Evolutionary conservation across 2,888 invertebrate species (phyloP), one percentile per base, ranked within the genome.

Genomic region (Chalcis sispes): DNA sequence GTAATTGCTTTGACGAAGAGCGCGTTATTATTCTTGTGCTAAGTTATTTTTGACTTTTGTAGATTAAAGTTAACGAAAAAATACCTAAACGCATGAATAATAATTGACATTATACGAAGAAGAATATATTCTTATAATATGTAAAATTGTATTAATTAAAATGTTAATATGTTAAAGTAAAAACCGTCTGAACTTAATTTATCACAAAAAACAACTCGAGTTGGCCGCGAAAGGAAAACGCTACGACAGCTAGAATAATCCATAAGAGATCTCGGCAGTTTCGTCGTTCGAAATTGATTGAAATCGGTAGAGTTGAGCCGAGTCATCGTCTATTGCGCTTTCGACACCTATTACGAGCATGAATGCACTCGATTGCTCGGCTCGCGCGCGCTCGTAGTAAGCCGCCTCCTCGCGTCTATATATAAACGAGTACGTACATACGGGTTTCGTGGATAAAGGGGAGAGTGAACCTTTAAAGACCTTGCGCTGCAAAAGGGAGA

Each of bases 331-430:
- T 27, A 27, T 58, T 46, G 50, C 56, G 59, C 67, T 58, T 46
- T 67, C 72, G 48, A 56, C 61, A 48, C 50, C 70, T 56, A 74
- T 78, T 77, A 77, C 66, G 48, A 46, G 73, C 71, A 18, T 73
- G 73, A 72, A 70, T 67, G 62, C 76, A 25, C 72, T 61, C 75
- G 72, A 78, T 78, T 66, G 72, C 78, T 78, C 66, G 36, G 46
- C 46, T 25, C 20, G 18, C 23, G 40, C 18, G 29, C 3, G 10
- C 50, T 8, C 18, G 18, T 10, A n/a, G n/a, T n/a, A n/a, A n/a
- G n/a, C n/a, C 23, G 20, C 25, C 10, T 40, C 59, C 10, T 27
- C 36, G 23, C 25, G 23, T 36, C 4, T 54, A 20, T 32, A 48
- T 15, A 20, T 50, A 40, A 56, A 67, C 56, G 54, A 42, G 56